phyloP scores from a whole-genome alignment of 1,140 invertebrate species.

The Trinorchestia longiramus region DNA sequence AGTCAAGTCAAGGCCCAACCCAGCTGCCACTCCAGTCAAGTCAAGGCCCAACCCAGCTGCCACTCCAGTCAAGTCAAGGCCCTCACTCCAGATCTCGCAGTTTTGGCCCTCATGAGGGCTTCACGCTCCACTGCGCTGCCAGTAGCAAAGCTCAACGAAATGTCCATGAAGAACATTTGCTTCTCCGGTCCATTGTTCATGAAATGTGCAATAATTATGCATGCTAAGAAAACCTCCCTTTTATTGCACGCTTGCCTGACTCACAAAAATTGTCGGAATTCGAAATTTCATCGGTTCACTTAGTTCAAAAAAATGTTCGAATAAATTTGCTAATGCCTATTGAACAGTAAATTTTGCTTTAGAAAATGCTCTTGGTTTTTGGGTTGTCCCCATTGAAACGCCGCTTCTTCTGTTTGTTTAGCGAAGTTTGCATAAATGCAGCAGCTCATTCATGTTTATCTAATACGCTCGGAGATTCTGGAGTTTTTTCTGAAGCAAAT shows the following conservation, averaged over 20 bases:
- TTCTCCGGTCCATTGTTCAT: not conserved
- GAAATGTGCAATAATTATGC: not conserved
- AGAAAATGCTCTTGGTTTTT: not conserved
- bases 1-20: no score
- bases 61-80: no score
- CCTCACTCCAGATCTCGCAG: not conserved
- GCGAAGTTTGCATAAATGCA: not conserved
- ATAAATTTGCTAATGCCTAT: not conserved
- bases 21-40: no score
- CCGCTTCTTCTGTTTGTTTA: not conserved
- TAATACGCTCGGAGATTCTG: not conserved
- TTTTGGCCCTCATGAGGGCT: not conserved
- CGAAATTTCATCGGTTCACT: not conserved
- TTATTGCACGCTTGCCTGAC: not conserved
- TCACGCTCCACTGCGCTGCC: not conserved
- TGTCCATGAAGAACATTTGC: not conserved
- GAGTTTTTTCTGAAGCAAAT: not conserved
- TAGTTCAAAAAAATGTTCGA: not conserved
- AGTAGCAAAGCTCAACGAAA: not conserved
- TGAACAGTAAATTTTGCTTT: not conserved
- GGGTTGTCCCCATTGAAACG: not conserved
- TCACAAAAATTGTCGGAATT: not conserved
- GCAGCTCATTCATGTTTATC: not conserved
- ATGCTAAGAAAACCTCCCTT: not conserved
- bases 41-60: no score